Percentiles rank a stretch among this genome's conserved stretches.
Conservation (phyloP, 2,113 vertebrate genomes). For the Sapajus apella region DNA sequence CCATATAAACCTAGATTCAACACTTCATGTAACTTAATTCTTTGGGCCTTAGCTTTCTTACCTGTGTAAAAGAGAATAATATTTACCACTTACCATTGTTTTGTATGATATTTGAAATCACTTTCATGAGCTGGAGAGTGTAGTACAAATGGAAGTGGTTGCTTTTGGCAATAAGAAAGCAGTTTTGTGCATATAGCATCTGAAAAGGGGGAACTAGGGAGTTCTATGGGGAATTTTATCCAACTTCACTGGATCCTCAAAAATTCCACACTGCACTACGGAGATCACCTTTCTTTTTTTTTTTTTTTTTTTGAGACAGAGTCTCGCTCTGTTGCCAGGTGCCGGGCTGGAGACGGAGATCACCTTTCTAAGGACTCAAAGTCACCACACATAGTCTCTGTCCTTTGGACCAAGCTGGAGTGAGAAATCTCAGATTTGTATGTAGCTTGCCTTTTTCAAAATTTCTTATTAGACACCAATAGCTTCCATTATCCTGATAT, state of each 20-base stretch:
- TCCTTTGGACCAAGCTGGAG: not conserved
- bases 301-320: no score
- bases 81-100: not conserved
- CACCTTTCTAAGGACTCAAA: not conserved
- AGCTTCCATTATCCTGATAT: not conserved
- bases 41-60: not conserved
- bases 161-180: not conserved
- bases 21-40: not conserved
- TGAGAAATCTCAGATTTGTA: not conserved
- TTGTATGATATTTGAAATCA: constrained; percentile 10
- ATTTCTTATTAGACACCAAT: not conserved
- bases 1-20: not conserved
- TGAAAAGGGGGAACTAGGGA: constrained; percentile 15
- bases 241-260: not conserved
- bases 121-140: not conserved
- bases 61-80: not conserved
- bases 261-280: not conserved
- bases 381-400: not conserved
- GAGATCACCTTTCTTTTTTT: not conserved
- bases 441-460: not conserved
- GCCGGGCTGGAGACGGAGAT: not conserved
- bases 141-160: not conserved
- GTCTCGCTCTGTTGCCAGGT: no score
- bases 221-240: not conserved
- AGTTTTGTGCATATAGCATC: not conserved